Conservation (phyloP, 2,113 vertebrate species). For the Scatophagus argus region DNA sequence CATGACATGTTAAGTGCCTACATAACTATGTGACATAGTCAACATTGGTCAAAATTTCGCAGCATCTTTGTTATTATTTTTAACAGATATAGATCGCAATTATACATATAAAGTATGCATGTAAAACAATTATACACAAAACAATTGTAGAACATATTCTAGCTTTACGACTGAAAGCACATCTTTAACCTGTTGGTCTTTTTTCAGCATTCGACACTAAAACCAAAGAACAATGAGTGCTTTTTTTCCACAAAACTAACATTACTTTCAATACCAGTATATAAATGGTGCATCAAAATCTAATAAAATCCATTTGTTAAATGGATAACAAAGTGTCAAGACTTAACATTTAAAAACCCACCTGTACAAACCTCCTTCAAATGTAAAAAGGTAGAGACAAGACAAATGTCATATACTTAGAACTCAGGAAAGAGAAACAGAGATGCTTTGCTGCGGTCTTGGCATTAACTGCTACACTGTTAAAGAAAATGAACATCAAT, state of each 20-base stretch:
- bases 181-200: slow-evolving; percentile 4
- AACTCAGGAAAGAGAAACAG: slow-evolving; percentile 19
- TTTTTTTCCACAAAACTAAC: slow-evolving; percentile 25
- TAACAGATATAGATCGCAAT: slow-evolving; percentile 2
- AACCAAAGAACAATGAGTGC: slow-evolving; percentile 16
- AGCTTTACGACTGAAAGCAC: background rate
- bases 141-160: background rate
- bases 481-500: slow-evolving; percentile 38
- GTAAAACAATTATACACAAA: background rate
- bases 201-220: background rate
- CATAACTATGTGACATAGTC: background rate
- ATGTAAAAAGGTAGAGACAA: slow-evolving; percentile 15
- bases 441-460: slow-evolving; percentile 8
- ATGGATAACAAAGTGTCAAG: background rate
- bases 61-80: background rate
- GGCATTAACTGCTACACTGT: background rate
- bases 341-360: slow-evolving; percentile 9
- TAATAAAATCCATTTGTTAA: background rate
- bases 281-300: slow-evolving; percentile 21
- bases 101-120: background rate
- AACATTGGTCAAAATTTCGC: slow-evolving; percentile 13
- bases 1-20: slow-evolving; percentile 13
- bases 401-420: slow-evolving; percentile 16
- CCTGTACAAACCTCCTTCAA: slow-evolving; percentile 1
- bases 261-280: slow-evolving; percentile 20